These are phyloP conservation scores for Muraenolepis orangiensis DNA, from an alignment of 2,797 vertebrate genomes.

Conservation along the genomic window DNA sequence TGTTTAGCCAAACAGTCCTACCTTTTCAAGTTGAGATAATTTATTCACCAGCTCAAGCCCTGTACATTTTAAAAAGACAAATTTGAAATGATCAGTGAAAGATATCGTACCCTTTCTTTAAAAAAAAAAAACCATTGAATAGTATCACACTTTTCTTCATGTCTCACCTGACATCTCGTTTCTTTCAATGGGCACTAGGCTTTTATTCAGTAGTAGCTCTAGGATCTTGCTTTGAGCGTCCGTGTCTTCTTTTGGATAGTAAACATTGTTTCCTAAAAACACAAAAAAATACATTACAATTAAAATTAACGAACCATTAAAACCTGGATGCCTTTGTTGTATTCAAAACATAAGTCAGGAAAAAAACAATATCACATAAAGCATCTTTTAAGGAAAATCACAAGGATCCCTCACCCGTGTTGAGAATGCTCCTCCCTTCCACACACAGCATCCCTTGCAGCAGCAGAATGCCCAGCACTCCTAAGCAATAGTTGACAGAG, in stretches of 20 bases:
- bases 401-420: slow-evolving; percentile 57
- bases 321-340: not conserved
- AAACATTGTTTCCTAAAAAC: slow-evolving; percentile 60
- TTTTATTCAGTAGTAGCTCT: slow-evolving; percentile 66
- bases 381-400: not conserved
- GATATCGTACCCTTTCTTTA: no score
- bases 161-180: slow-evolving; percentile 61
- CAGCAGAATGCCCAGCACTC: slow-evolving; percentile 63
- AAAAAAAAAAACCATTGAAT: slow-evolving; percentile 2
- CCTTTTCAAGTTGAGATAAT: slow-evolving; percentile 68
- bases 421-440: slow-evolving; percentile 63
- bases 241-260: slow-evolving; percentile 55
- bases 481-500: slow-evolving; percentile 56
- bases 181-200: slow-evolving; percentile 54
- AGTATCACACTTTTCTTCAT: not conserved
- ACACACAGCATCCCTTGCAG: slow-evolving; percentile 57
- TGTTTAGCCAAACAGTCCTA: slow-evolving; percentile 34
- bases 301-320: not conserved
- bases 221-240: slow-evolving; percentile 69
- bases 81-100: slow-evolving; percentile 1
- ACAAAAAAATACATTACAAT: slow-evolving; percentile 8
- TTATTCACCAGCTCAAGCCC: slow-evolving; percentile 62
- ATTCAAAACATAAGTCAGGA: not conserved
- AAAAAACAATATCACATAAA: not conserved
- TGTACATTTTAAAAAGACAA: slow-evolving; percentile 35